phyloP scores from a whole-genome alignment of 2,797 vertebrate genomes.

The Rallus crepitans region DNA sequence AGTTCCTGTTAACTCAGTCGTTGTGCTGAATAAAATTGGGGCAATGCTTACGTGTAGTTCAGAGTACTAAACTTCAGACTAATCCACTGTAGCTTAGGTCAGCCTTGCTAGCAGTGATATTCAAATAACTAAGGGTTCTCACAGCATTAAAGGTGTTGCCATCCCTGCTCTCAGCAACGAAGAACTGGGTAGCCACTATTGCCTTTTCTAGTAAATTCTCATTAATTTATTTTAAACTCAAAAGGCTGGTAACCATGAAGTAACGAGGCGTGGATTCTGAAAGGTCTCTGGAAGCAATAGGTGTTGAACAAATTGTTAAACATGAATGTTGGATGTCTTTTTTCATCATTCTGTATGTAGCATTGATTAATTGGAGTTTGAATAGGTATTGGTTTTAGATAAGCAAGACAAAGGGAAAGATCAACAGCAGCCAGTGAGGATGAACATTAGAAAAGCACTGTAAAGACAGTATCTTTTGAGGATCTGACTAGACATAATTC shows the following conservation, averaged over 20 bases:
- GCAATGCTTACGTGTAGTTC: not conserved
- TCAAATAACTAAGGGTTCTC: not conserved
- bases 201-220: not conserved
- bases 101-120: not conserved
- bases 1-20: not conserved
- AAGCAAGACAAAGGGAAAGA: conserved; percentile 93
- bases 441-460: conserved; percentile 63
- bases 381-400: conserved; percentile 92
- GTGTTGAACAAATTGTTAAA: conserved; percentile 79
- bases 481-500: not conserved
- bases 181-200: not conserved
- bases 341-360: conserved; percentile 77
- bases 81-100: not conserved
- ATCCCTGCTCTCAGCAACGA: not conserved
- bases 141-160: not conserved
- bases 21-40: not conserved
- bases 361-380: conserved; percentile 90
- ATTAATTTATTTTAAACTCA: conserved; percentile 37
- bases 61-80: not conserved
- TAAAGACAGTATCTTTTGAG: not conserved
- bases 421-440: conserved; percentile 82
- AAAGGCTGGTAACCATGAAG: conserved; percentile 50
- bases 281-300: conserved; percentile 57
- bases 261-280: conserved; percentile 56
- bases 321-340: conserved; percentile 74